Conservation (phyloP, 23 tunicate genomes). For the Styela plicata region DNA sequence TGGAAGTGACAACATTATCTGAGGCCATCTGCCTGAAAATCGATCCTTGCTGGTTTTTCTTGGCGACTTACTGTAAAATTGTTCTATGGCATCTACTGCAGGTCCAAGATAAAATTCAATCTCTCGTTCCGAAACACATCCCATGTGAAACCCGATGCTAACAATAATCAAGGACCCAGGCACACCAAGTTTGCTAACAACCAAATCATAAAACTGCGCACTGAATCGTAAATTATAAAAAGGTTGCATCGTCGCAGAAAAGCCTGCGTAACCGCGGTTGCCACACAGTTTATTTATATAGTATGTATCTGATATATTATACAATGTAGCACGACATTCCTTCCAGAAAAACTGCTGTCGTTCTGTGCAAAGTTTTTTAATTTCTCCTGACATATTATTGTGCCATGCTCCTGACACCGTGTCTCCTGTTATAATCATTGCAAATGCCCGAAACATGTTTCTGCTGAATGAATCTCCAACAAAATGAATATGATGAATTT, state of each 20-base stretch:
- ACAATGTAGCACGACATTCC: constrained; percentile 4
- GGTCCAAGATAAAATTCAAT: constrained; percentile 22
- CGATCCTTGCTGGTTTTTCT: neutral
- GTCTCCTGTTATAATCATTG: constrained; percentile 13
- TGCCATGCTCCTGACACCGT: constrained; percentile 29
- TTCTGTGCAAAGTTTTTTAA: neutral
- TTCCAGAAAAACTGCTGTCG: constrained; percentile 30
- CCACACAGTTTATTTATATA: constrained; percentile 20
- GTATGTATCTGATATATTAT: neutral
- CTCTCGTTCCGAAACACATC: neutral
- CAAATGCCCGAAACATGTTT: constrained; percentile 21
- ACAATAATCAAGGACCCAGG: constrained; percentile 37
- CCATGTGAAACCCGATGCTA: constrained; percentile 30
- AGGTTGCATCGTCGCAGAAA: constrained; percentile 21
- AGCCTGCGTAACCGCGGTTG: constrained; percentile 21
- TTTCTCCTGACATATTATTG: neutral
- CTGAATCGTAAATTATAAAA: constrained; percentile 27
- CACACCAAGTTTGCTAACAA: constrained; percentile 10
- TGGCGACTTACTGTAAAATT: constrained; percentile 1
- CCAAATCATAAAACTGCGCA: constrained; percentile 18
- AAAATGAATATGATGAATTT: neutral
- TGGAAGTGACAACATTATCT: constrained; percentile 12
- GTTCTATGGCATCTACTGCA: constrained; percentile 3
- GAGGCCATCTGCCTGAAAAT: constrained; percentile 21
- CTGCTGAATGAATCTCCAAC: constrained; percentile 27